Evolutionary conservation across 2,888 invertebrate genomes (phyloP).

Genomic region (Syrista parreyssii): DNA sequence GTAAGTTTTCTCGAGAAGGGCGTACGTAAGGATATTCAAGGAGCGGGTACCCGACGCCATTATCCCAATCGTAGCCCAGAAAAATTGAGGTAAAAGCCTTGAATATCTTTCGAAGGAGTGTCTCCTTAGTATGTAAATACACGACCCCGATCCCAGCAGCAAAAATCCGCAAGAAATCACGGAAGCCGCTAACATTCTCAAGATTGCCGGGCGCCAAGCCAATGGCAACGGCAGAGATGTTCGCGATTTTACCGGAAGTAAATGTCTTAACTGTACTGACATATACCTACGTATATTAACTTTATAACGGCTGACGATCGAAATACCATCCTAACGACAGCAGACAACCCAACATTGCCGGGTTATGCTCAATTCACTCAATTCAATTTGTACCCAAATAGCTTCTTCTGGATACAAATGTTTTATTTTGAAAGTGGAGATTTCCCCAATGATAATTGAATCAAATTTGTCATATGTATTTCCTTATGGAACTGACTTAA

Average conservation of each 20-base stretch:
- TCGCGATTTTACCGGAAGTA: background rate
- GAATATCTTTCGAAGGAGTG: constrained; percentile 29
- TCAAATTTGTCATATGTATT: background rate
- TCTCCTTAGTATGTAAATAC: constrained; percentile 37
- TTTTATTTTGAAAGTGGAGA: background rate
- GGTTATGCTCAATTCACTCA: background rate
- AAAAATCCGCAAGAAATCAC: constrained; percentile 44
- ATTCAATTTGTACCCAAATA: background rate
- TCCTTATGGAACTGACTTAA: background rate
- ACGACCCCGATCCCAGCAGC: constrained; percentile 41
- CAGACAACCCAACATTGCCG: background rate
- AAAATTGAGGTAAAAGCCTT: constrained; percentile 30
- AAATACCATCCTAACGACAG: background rate
- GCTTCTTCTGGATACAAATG: background rate
- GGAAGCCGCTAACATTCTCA: constrained; percentile 45
- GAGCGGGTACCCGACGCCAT: constrained; percentile 40
- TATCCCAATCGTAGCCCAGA: constrained; percentile 42
- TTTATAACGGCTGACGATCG: background rate
- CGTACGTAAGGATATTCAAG: constrained; percentile 39
- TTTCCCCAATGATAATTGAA: background rate
- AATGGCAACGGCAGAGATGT: background rate
- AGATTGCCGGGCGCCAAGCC: background rate
- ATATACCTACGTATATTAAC: background rate
- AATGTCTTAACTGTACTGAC: background rate
- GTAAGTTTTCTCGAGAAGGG: constrained; percentile 31